Base-by-base conservation (phyloP, 2,888 invertebrate genomes). In the Eurytoma adleriae region DNA sequence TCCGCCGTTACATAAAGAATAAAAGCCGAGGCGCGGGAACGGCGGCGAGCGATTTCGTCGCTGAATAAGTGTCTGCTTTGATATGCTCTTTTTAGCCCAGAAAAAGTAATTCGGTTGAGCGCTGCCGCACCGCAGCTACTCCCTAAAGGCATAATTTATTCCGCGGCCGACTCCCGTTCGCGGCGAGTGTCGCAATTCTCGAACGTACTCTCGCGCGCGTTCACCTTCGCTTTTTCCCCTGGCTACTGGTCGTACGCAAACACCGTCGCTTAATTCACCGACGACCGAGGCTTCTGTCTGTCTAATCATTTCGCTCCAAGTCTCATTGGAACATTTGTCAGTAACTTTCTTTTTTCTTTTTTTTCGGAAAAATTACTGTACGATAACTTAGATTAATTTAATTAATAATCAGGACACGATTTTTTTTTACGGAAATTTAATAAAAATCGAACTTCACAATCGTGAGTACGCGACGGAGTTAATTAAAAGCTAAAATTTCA, bases 71-170 rank as follows among this genome's bases (percentile, higher is more conserved):
- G 67, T 72, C 69, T 57, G 66, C 40, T 74, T 66, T 66, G 73
- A 81, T 78, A 70, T 74, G 74, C 78, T 74, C 74, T 66, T 67
- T 70, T 75, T 71, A 66, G 57, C 13, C 59, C 16, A 69, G 69
- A 73, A 81, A 74, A 78, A 77, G 74, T 70, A 78, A 78, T 74
- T 73, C 70, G 74, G 50, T 52, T 40, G 52, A 78, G 48, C 27
- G 73, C 72, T 73, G 52, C 14, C 69, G 40, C 40, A 7, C 40
- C 40, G 40, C 40, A 40, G 40, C 40, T 40, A 40, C 75, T 74
- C 72, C 77, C 61, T 69, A 61, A 75, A 80, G 75, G 67, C 75
- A 72, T 82, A 78, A 82, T 82, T 82, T 80, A 82, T 80, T 80
- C 82, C 71, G 75, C 27, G 75, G 66, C 57, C 62, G 40, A 7